Evolutionary conservation across 2,797 vertebrate species (phyloP), one percentile per base, ranked within the genome.

Genomic region (Austrolebias charrua): DNA sequence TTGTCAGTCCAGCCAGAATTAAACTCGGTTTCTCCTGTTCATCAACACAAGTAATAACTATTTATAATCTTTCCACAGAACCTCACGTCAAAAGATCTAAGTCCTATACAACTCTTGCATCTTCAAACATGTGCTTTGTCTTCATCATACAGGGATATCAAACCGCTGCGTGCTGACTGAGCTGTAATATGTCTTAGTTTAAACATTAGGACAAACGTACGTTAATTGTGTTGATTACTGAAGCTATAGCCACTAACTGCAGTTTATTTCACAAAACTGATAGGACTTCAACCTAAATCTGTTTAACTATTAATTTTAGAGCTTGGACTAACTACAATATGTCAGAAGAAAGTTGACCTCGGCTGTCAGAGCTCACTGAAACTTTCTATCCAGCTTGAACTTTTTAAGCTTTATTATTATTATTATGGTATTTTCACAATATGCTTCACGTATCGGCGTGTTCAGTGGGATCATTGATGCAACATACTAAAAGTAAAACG

Each of bases 401-500:
- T 58, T 71, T 35, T 48, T 62, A 1, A 40, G 44, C 60, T 61
- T 63, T 44, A 57, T 66, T 53, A 10, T 35, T 66, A 66, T 24
- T 24, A 24, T 24, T 24, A 24, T 24, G 24, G 24, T 24, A 5
- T 50, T 69, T 69, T 71, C 5, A 38, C 10, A 38, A 10, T 24
- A 50, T 61, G 13, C 43, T 51, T 57, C n/a, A 19, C 16, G 31
- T 68, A 63, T 69, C 54, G 42, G 43, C 4, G 28, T 24, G 18
- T 71, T 74, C 55, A 54, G 15, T 72, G 61, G 79, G 82, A 74
- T 82, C 68, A 73, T 71, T 84, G 70, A 47, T 29, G 64, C 58
- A 60, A 28, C n/a, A 3, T 10, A 19, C 29, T 40, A 28, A 52
- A 1, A 31, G n/a, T 19, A 6, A 19, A 35, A 19, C 3, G 29